Conservation (phyloP, 2,888 invertebrate genomes). For the Autographa gamma region DNA sequence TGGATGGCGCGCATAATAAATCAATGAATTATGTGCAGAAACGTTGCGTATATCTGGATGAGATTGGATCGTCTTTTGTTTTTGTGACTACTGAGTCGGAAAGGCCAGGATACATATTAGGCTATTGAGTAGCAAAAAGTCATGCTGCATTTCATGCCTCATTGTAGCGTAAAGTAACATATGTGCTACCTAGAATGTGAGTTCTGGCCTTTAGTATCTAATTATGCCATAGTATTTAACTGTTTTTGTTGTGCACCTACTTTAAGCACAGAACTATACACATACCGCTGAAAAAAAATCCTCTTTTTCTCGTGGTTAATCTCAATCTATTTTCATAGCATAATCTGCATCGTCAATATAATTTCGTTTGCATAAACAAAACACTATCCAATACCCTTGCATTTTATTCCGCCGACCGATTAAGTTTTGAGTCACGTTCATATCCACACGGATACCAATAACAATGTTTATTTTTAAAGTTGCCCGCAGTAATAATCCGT, state of each 20-base stretch:
- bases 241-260: too few species aligned
- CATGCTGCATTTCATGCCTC: too few species aligned
- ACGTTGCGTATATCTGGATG: neutral
- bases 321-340: too few species aligned
- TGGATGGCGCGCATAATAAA: conserved; percentile 6
- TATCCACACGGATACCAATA: conserved; percentile 9
- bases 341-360: neutral
- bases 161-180: too few species aligned
- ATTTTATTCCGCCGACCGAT: neutral
- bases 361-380: conserved; percentile 1
- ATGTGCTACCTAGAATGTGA: too few species aligned
- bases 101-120: too few species aligned
- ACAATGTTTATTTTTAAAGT: conserved; percentile 28
- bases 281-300: too few species aligned
- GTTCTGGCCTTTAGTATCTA: too few species aligned
- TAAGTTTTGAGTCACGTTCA: neutral
- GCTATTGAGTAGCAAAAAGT: too few species aligned
- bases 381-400: conserved; percentile 1
- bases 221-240: too few species aligned
- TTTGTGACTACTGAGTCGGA: neutral
- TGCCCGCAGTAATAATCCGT: conserved; percentile 29
- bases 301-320: too few species aligned
- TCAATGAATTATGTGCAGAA: conserved; percentile 1
- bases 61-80: neutral
- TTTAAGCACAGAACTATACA: too few species aligned